Conservation (phyloP, 2,113 vertebrate species). For the Chitala chitala region DNA sequence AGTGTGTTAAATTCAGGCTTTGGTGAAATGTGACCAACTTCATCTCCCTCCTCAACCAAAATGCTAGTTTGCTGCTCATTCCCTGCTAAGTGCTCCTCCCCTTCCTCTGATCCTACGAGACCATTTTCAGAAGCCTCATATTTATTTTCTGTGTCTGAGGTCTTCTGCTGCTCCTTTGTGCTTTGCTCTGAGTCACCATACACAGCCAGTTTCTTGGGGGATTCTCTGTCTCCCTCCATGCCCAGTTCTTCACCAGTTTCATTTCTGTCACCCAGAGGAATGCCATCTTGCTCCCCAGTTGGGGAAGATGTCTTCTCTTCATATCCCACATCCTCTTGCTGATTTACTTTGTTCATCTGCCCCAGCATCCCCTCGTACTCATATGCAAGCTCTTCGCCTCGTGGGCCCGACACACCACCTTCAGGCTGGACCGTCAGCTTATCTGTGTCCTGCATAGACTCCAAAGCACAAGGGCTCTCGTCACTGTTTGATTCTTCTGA, state of each 20-base stretch:
- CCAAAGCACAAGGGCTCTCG: neutral
- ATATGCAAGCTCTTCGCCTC: conserved; percentile 15
- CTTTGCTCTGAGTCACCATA: conserved; percentile 21
- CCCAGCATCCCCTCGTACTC: conserved; percentile 19
- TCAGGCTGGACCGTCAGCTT: conserved; percentile 30
- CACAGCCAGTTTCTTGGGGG: conserved; percentile 20
- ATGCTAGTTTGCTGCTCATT: neutral
- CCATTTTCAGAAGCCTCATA: conserved; percentile 48
- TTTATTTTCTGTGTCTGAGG: conserved; percentile 33
- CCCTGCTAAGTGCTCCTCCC: neutral
- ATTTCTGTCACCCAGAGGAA: conserved; percentile 31
- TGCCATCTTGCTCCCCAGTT: conserved; percentile 10
- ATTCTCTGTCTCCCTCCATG: conserved; percentile 29
- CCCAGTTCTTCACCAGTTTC: conserved; percentile 34
- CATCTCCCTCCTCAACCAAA: neutral
- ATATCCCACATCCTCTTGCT: conserved; percentile 14
- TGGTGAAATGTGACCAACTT: neutral
- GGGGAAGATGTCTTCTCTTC: neutral
- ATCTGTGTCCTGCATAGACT: conserved; percentile 34
- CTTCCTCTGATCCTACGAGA: conserved; percentile 38
- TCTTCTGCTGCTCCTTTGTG: conserved; percentile 31
- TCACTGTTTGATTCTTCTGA: conserved; percentile 49
- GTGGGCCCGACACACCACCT: neutral
- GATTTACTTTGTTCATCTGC: conserved; percentile 32
- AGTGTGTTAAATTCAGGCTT: neutral